Percentiles rank a stretch among this genome's conserved stretches.
Evolutionary conservation across 2,888 invertebrate genomes (phyloP).

Genomic region (Campoplex nolae): DNA sequence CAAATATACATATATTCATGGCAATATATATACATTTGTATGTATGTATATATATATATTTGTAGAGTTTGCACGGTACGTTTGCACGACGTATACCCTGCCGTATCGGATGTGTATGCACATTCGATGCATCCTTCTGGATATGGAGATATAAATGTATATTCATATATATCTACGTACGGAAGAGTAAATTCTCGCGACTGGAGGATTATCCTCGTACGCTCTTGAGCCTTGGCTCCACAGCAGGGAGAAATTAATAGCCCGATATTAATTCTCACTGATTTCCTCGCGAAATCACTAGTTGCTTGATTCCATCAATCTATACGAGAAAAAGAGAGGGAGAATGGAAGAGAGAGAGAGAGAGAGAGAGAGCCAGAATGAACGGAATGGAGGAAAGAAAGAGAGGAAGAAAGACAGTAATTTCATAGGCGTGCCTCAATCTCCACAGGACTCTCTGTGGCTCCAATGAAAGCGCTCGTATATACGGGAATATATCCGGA

Average conservation of each 20-base stretch:
- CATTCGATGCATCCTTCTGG: constrained; percentile 58
- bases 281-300: constrained; percentile 83
- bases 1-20: constrained; percentile 34
- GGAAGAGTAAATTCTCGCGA: constrained; percentile 45
- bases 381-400: constrained; percentile 49
- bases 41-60: constrained; percentile 10
- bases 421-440: constrained; percentile 79
- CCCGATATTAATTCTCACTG: constrained; percentile 83
- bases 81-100: constrained; percentile 44
- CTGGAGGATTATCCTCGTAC: constrained; percentile 63
- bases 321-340: constrained; percentile 75
- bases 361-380: constrained; percentile 57
- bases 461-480: constrained; percentile 39
- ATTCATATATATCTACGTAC: constrained; percentile 25
- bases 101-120: constrained; percentile 56
- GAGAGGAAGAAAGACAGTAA: constrained; percentile 76
- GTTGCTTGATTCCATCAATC: constrained; percentile 84
- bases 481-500: constrained; percentile 17
- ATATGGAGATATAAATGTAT: constrained; percentile 55
- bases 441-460: constrained; percentile 45
- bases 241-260: constrained; percentile 82
- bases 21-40: constrained; percentile 21
- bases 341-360: constrained; percentile 71
- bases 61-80: constrained; percentile 31
- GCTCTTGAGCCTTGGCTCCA: constrained; percentile 58